Percentiles rank a stretch among this genome's conserved stretches.
phyloP scores from a whole-genome alignment of 2,888 invertebrate species.

The Melanotus villosus region DNA sequence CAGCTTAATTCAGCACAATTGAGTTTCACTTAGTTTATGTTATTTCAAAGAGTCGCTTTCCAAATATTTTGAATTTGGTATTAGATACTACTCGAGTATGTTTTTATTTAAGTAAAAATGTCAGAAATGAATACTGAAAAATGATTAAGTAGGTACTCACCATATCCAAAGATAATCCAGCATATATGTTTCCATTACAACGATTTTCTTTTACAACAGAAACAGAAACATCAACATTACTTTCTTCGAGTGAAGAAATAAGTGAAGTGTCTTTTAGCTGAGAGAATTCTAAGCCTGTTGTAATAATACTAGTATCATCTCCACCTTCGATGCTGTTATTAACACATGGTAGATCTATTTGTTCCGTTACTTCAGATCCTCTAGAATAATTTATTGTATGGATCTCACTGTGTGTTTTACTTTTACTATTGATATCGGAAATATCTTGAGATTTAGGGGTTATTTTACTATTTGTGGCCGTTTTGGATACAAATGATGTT shows the following conservation, averaged over 20 bases:
- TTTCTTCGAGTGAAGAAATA: slow-evolving; percentile 39
- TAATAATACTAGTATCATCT: slow-evolving; percentile 38
- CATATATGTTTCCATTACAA: slow-evolving; percentile 51
- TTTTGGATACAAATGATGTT: slow-evolving; percentile 55
- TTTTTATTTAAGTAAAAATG: no score
- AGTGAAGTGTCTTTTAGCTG: slow-evolving; percentile 44
- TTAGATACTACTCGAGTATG: no score
- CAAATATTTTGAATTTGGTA: no score
- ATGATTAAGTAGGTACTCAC: no score
- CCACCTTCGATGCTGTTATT: slow-evolving; percentile 41
- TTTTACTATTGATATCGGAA: neutral
- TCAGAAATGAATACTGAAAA: no score
- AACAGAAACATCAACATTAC: slow-evolving; percentile 37
- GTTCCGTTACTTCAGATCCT: slow-evolving; percentile 56
- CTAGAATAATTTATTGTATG: slow-evolving; percentile 61
- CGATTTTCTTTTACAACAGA: slow-evolving; percentile 20
- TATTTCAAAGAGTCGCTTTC: no score
- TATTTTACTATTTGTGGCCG: slow-evolving; percentile 20
- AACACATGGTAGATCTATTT: slow-evolving; percentile 12
- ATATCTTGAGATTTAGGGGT: neutral
- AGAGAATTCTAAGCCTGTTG: slow-evolving; percentile 47
- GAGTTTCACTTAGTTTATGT: no score
- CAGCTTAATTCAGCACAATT: no score
- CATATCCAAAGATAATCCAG: slow-evolving; percentile 63
- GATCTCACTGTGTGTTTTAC: slow-evolving; percentile 33